Percentiles rank a stretch among this genome's conserved stretches.
These are phyloP conservation scores for Drosophila kambysellisi DNA, from an alignment of 2,888 invertebrate genomes.

Conservation along the genomic window DNA sequence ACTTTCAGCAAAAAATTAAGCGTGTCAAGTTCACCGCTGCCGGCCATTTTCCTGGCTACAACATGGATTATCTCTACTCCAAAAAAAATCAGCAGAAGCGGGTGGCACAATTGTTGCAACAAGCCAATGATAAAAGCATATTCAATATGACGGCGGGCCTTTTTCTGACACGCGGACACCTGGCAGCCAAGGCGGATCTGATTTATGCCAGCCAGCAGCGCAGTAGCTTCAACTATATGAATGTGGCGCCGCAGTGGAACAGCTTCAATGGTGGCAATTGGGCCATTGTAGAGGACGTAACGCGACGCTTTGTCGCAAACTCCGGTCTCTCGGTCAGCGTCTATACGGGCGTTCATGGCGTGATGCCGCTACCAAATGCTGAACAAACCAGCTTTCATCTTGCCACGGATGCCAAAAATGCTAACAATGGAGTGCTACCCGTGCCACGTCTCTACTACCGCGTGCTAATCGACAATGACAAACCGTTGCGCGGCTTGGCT, in stretches of 20 bases:
- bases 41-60: conserved; percentile 79
- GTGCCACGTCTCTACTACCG: conserved; percentile 87
- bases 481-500: conserved; percentile 85
- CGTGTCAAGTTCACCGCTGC: conserved; percentile 82
- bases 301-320: conserved; percentile 85
- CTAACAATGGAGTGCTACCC: conserved; percentile 83
- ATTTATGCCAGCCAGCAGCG: conserved; percentile 86
- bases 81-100: conserved; percentile 80
- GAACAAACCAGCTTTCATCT: conserved; percentile 82
- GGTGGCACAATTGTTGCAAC: conserved; percentile 73
- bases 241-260: conserved; percentile 87
- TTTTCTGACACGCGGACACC: conserved; percentile 86
- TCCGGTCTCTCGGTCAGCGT: conserved; percentile 83
- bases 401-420: conserved; percentile 68
- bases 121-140: conserved; percentile 33
- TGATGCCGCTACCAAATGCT: conserved; percentile 84
- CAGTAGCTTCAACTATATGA: conserved; percentile 86
- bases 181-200: conserved; percentile 86
- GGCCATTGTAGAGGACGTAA: conserved; percentile 86
- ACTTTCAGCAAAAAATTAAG: conserved; percentile 84
- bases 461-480: conserved; percentile 85
- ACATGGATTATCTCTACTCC: conserved; percentile 82
- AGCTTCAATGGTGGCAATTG: conserved; percentile 88
- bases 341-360: conserved; percentile 87
- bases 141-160: conserved; percentile 61